Evolutionary conservation across 2,113 vertebrate species (phyloP).

Genomic region (Lophura nycthemera): DNA sequence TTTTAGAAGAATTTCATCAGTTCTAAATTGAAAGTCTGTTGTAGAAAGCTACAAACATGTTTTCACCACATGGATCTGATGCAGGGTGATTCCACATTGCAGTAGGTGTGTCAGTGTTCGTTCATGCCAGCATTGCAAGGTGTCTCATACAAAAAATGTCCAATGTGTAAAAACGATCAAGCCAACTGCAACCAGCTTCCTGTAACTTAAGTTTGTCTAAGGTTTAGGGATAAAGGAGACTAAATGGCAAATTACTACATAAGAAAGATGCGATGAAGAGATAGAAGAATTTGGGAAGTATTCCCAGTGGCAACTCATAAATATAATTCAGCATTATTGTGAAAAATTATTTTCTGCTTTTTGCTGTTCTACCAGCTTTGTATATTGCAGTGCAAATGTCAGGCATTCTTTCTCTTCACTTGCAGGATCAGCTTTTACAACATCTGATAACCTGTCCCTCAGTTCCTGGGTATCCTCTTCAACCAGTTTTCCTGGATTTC

Average conservation of each 20-base stretch:
- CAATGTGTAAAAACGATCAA: background rate
- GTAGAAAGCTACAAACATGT: background rate
- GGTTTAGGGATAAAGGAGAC: background rate
- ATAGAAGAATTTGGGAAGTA: background rate
- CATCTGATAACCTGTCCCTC: conserved; percentile 95
- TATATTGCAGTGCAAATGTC: background rate
- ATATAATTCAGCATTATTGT: background rate
- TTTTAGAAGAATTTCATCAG: background rate
- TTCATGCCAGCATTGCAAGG: background rate
- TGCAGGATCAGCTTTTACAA: conserved; percentile 93
- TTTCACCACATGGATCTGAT: background rate
- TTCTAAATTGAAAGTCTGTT: background rate
- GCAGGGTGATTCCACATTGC: background rate
- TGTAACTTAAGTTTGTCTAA: background rate
- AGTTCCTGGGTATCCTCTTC: conserved; percentile 96
- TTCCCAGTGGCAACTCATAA: background rate
- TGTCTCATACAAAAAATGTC: background rate
- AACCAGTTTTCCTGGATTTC: conserved; percentile 92
- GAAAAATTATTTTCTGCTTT: background rate
- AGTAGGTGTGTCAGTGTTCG: background rate
- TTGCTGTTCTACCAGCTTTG: background rate
- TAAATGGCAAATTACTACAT: background rate
- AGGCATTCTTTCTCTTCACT: conserved; percentile 21
- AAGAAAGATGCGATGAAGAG: background rate
- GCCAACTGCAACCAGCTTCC: background rate